Conservation (phyloP, 2,797 vertebrate species). For the Acipenser transmontanus region DNA sequence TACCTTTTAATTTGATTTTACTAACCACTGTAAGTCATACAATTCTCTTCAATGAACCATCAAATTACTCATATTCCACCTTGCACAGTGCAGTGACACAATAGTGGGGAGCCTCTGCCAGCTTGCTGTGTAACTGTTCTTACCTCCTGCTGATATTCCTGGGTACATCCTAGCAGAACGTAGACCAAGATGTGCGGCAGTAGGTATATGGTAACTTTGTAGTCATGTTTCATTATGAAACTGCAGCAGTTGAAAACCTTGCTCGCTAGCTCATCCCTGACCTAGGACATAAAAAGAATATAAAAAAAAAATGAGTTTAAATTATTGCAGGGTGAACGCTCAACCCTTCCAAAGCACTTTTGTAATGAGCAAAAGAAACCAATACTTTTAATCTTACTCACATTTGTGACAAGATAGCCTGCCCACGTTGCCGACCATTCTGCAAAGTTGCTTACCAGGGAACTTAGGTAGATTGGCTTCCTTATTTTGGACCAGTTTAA, state of each 20-base stretch:
- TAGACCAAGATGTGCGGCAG: slow-evolving; percentile 93
- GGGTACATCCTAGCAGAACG: slow-evolving; percentile 81
- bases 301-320: too few species aligned
- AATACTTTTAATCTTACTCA: slow-evolving; percentile 34
- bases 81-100: too few species aligned
- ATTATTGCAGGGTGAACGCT: too few species aligned
- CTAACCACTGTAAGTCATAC: too few species aligned
- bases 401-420: slow-evolving; percentile 93
- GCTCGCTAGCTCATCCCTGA: slow-evolving; percentile 82
- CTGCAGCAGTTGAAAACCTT: slow-evolving; percentile 90
- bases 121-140: slow-evolving; percentile 16
- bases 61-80: too few species aligned
- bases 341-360: too few species aligned
- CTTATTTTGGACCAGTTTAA: slow-evolving; percentile 88
- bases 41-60: too few species aligned
- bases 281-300: slow-evolving; percentile 52
- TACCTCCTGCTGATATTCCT: slow-evolving; percentile 85
- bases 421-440: slow-evolving; percentile 97
- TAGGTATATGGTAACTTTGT: slow-evolving; percentile 94
- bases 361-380: too few species aligned
- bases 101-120: too few species aligned
- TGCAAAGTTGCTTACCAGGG: slow-evolving; percentile 83
- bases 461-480: slow-evolving; percentile 91
- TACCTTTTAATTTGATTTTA: too few species aligned
- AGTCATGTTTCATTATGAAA: slow-evolving; percentile 98